Evolutionary conservation across 1,140 invertebrate genomes (phyloP), one percentile per base, ranked within the genome.

Genomic region (Aphaenogaster ashmeadi): DNA sequence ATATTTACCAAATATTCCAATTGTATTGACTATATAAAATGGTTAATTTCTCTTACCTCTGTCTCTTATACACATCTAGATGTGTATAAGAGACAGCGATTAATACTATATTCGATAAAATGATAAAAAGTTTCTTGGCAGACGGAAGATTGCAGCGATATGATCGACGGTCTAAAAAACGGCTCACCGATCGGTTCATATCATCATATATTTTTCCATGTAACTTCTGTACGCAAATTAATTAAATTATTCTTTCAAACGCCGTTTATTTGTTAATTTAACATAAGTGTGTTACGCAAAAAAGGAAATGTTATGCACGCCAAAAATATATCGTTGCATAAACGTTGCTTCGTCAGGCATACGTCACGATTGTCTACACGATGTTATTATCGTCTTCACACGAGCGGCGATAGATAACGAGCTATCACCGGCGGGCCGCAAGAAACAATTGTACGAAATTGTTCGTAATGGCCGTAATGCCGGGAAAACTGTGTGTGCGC

Each of bases 401-500:
- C 27, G 9, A 79, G 13, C 38, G 21, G 0, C 18, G 11, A 56
- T 18, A 21, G 7, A 80, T 38, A 52, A 67, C 44, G 11, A 36
- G 44, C 18, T 80, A 67, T 67, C 47, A 67, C 6, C 18, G 41
- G 5, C 58, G 9, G 5, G 18, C 33, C 41, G 6, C 13, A 27
- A 66, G 44, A 50, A 50, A 52, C 18, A 67, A 80, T 52, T 52
- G 47, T 36, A 62, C n/a, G 11, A 52, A 38, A 41, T 50, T 66
- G n/a, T 52, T 66, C n/a, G n/a, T 41, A 67, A 80, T 52, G 15
- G 33, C 8, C 47, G 8, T 36, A 33, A 44, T n/a, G 47, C 27
- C 54, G 21, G 13, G 54, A 75, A 60, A 75, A 75, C 71, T 44
- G 36, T 58, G 52, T 44, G 36, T 58, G 52, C 36, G 36, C 71